A percentile compares a stretch with the other conserved stretches of the same genome.
phyloP scores from a whole-genome alignment of 1,140 invertebrate genomes.

The Bombus haemorrhoidalis region DNA sequence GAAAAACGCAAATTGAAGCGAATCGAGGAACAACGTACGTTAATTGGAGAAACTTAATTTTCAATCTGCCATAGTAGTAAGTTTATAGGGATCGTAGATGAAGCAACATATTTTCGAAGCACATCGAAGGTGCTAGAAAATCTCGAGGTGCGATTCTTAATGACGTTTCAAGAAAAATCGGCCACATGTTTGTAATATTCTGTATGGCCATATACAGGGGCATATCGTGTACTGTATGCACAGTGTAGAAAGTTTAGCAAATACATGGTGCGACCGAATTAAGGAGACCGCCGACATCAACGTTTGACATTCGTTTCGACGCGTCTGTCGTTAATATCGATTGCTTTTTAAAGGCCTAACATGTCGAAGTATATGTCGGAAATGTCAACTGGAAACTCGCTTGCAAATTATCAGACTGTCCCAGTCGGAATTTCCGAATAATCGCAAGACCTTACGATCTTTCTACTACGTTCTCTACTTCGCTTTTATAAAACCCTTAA shows the following conservation, averaged over 20 bases:
- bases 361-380: background rate
- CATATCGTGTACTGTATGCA: background rate
- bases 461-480: background rate
- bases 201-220: background rate
- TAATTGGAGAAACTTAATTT: background rate
- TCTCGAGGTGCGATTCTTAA: background rate
- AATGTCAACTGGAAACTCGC: background rate
- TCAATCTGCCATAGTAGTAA: background rate
- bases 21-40: background rate
- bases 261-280: background rate
- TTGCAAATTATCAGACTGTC: background rate
- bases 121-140: background rate
- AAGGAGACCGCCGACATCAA: background rate
- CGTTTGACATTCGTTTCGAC: background rate
- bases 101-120: background rate
- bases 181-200: background rate
- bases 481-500: background rate
- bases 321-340: background rate
- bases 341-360: background rate
- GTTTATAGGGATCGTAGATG: background rate
- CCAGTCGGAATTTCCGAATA: background rate
- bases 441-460: background rate
- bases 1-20: background rate
- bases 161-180: background rate
- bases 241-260: constrained; percentile 5